Evolutionary conservation across 2,888 invertebrate genomes (phyloP), one percentile per base, ranked within the genome.

Genomic region (Abrostola tripartita): DNA sequence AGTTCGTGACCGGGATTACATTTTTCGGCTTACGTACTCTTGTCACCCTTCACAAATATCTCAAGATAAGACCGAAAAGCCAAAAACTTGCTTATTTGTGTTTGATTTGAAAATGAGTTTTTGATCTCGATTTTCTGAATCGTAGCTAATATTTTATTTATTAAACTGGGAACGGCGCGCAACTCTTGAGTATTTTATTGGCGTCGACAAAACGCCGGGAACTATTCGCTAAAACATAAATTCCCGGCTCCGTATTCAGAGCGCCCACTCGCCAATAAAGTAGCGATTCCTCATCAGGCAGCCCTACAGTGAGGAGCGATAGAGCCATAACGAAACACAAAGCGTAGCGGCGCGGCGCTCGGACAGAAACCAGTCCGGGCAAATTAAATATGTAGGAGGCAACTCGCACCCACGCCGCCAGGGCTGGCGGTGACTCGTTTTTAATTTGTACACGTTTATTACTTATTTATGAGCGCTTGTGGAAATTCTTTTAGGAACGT

Each of bases 381-480:
- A 92, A 93, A 94, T 94, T 94, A 94, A 94, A 94, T 94, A 94
- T 94, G 94, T 93, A 94, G 91, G 92, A 94, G 94, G 90, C 89
- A 88, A 90, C 87, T 85, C 88, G 89, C 92, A 88, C 92, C 90
- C 90, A 88, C 89, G 85, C 86, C 63, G 38, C 70, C 56, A 65
- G 69, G 74, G 71, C 64, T 73, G 55, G 24, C 53, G 56, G 52
- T 57, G 68, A 69, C 68, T 55, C 57, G 53, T 65, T 69, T 71
- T 70, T 71, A 68, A 71, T 68, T 75, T 71, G 70, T 66, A 61
- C 67, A 69, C 65, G 60, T 71, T 70, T 61, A 74, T 71, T 72
- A 74, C 61, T 70, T 68, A 72, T 75, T 65, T 71, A 71, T 74
- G 61, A 69, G 50, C 37, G 37, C 52, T 68, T 64, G 68, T 71